Evolutionary conservation across 2,113 vertebrate species (phyloP), one percentile per base, ranked within the genome.

Genomic region (Hippocampus abdominalis): DNA sequence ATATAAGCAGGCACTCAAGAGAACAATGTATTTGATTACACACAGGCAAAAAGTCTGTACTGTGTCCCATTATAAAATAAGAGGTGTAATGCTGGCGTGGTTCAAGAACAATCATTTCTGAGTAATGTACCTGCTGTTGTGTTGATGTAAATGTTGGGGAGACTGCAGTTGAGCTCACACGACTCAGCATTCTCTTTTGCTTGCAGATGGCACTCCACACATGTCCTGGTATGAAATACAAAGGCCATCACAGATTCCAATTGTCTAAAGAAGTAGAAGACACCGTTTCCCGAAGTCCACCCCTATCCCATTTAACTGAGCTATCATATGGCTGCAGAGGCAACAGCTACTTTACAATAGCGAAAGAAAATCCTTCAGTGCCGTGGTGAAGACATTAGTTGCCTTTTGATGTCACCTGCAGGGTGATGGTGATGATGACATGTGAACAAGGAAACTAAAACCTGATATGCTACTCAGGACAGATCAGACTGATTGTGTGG

Each of bases 131-230:
- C 96, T 93, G 91, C 85, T 77, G 91, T 90, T 61, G 87, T 86
- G 84, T 90, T 95, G 93, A 98, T 80, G 57, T 76, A 91, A 57
- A 91, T 90, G 81, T 94, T 93, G 25, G 90, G 83, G 73, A 86
- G 42, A 76, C 89, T 93, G 91, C 97, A 99, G 85, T 86, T 95
- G 64, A 94, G 89, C 66, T 77, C 76, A 82, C 97, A 99, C 63
- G 90, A 83, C 86, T 89, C 92, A 2, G 0, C 62, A 61, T 90
- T 85, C 23, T 90, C 90, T 11, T 92, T 72, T 0, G 89, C 89
- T 87, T 93, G 92, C 71, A 98, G 89, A 84, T 97, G 90, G 88
- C 96, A 99, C 90, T 98, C 96, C 64, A 96, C 91, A 82, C 97
- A 99, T 89, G 80, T 89, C 91, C 97, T 99, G 90, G 83, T 70